Base-by-base conservation (phyloP, 2,113 vertebrate species). In the Actenoides hombroni region DNA sequence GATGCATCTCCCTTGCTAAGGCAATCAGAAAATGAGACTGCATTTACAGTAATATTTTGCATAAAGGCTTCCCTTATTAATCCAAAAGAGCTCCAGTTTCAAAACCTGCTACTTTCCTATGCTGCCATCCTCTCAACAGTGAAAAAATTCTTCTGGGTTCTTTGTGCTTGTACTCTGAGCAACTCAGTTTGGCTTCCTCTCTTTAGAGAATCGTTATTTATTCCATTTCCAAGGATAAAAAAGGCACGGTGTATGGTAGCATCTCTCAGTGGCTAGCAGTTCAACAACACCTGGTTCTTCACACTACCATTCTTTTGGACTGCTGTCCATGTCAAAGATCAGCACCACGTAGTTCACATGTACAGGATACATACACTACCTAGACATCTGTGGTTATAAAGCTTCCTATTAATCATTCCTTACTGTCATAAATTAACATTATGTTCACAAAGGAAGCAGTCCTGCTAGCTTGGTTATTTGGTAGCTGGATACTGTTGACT, bases 21-120 rank as follows among this genome's bases (percentile, higher is more conserved):
- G 67, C 92, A 88, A 84, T 56, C 69, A 83, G 95, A 96, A 94
- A 73, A 94, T 46, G 68, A 97, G 94, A 92, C 95, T 95, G 88
- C 78, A 97, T 79, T 80, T 88, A 88, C 60, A 91, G 49, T 21
- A 94, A 74, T 68, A 87, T 21, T 88, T 91, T 82, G 70, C 83
- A 90, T 78, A 90, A 85, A 87, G 33, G 83, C 75, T 87, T 90
- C 73, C 69, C 39, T 85, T 59, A 88, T 87, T 95, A 68, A 93
- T 57, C 70, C 48, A 39, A 63, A 86, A 65, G 26, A 84, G 39
- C 19, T 86, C 39, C 57, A 28, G 44, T 54, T 92, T 71, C 56
- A 86, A 83, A 88, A 11, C 9, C 5, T 37, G 31, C 46, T 59
- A 20, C 85, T 74, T 83, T 65, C 77, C 40, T 39, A 46, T 10